These are phyloP conservation scores for Aethes cnicana DNA, from an alignment of 2,888 invertebrate species.

Conservation along the genomic window DNA sequence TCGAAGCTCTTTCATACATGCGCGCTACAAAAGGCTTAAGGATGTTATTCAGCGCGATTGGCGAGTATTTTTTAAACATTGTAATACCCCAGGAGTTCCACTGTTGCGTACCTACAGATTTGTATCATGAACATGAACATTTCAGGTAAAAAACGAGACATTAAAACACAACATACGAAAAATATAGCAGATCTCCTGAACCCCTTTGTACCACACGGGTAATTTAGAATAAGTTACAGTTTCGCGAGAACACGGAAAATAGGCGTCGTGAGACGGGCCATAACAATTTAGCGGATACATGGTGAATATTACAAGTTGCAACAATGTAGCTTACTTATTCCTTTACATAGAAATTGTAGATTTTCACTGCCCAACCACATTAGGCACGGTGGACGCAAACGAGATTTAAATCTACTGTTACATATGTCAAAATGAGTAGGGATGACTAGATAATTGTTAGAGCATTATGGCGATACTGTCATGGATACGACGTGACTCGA, in stretches of 20 bases:
- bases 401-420: conserved; percentile 32
- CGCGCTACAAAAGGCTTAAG: conserved; percentile 7
- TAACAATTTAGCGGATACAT: conserved; percentile 9
- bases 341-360: conserved; percentile 25
- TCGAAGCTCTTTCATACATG: conserved; percentile 14
- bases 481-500: too few species aligned
- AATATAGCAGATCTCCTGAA: too few species aligned
- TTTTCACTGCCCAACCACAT: conserved; percentile 35
- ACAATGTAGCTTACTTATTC: conserved; percentile 7
- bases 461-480: conserved; percentile 16
- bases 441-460: conserved; percentile 17
- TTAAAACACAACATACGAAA: too few species aligned
- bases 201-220: background rate
- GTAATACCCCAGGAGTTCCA: too few species aligned
- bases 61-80: background rate
- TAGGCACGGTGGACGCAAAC: conserved; percentile 35
- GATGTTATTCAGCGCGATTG: conserved; percentile 3
- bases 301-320: conserved; percentile 27
- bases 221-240: conserved; percentile 13
- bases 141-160: too few species aligned
- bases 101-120: too few species aligned
- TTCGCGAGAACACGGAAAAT: conserved; percentile 7
- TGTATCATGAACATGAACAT: too few species aligned
- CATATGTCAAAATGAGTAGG: conserved; percentile 6
- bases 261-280: conserved; percentile 7